Evolutionary conservation across 2,888 invertebrate species (phyloP).

Genomic region (Hemicrepidius hirtus): DNA sequence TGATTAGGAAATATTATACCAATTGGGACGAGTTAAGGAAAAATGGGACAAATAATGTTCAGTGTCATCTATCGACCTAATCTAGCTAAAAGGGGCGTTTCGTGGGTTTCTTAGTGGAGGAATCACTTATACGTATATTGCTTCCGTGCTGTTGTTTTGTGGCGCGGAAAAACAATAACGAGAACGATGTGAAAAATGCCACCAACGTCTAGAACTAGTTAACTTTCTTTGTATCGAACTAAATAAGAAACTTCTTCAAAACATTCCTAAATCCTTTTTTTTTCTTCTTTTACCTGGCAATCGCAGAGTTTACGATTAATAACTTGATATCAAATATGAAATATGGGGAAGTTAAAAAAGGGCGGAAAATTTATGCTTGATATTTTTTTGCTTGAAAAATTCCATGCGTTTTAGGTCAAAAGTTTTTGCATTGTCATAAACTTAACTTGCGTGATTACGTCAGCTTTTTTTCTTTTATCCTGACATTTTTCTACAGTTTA

Average conservation of each 20-base stretch:
- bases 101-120: not conserved
- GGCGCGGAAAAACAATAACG: constrained; percentile 7
- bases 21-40: too few relatives aligned
- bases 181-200: constrained; percentile 9
- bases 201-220: constrained; percentile 3
- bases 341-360: not conserved
- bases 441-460: not conserved
- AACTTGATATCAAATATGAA: not conserved
- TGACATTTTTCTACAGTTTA: not conserved
- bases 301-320: not conserved
- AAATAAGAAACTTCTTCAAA: not conserved
- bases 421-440: not conserved
- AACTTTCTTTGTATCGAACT: not conserved
- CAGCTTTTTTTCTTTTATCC: not conserved
- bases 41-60: not conserved
- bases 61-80: not conserved
- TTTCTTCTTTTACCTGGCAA: not conserved
- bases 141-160: not conserved
- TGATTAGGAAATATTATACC: too few relatives aligned
- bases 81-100: not conserved
- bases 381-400: constrained; percentile 11
- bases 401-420: not conserved
- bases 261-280: not conserved
- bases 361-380: not conserved
- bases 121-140: not conserved